Evolutionary conservation across 2,113 vertebrate genomes (phyloP), one percentile per base, ranked within the genome.

Genomic region (Dicaeum eximium): DNA sequence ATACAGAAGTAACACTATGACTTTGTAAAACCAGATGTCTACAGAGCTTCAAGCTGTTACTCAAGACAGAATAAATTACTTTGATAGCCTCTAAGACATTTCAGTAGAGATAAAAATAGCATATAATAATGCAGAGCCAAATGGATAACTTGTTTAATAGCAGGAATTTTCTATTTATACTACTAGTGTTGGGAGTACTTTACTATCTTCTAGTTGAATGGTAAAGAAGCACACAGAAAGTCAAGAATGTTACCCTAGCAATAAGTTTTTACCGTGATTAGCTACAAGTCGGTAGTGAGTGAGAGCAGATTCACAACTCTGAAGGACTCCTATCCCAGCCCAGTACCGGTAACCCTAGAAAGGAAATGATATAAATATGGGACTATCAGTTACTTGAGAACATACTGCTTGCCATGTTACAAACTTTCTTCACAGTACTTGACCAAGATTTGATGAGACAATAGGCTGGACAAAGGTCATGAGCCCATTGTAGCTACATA

Each of bases 211-310:
- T 38, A 54, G 33, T 8, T 35, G 31, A 80, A 56, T 8, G 23
- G 80, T 6, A 28, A 0, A 64, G 27, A 58, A 88, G 64, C 21
- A 54, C 25, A 86, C 2, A 35, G 12, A 30, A 60, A 89, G 50
- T 45, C 9, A n/a, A 70, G 19, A 88, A 61, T 0, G 0, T 24
- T 27, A 80, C 38, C 15, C 42, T 3, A 72, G 23, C 44, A 44
- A 60, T 64, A 86, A 15, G 71, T 70, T 96, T 96, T 93, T 97
- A 99, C 99, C 99, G 0, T 99, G 99, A 96, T 99, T 99, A 69
- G 99, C 99, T 67, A 99, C 99, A 10, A 99, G 98, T 31, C 98
- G 98, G 89, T 99, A 99, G 94, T 99, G 99, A 9, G 99, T 99
- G 69, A 99, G 97, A 4, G 99, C 99, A 31, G 99, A 99, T 97